phyloP scores from a whole-genome alignment of 2,888 invertebrate genomes.

The Hymenopus coronatus region DNA sequence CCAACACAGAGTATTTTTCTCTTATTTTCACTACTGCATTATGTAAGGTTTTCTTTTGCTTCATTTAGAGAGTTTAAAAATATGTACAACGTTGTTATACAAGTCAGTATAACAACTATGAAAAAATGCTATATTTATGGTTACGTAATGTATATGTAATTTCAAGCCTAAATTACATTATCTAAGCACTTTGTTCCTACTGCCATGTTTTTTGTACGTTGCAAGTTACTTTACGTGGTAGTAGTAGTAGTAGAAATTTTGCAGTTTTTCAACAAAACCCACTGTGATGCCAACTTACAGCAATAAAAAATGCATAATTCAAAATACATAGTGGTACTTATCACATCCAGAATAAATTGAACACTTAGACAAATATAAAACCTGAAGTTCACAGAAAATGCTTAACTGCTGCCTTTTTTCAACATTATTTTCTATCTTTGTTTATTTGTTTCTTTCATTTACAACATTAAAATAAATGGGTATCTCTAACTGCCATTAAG shows the following conservation, averaged over 20 bases:
- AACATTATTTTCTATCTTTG: neutral
- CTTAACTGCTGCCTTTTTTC: neutral
- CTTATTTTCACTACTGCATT: neutral
- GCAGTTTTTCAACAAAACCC: slow-evolving; percentile 8
- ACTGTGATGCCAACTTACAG: slow-evolving; percentile 11
- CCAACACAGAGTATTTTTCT: neutral
- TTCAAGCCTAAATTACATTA: neutral
- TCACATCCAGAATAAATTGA: slow-evolving; percentile 11
- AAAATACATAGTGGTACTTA: neutral
- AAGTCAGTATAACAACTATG: slow-evolving; percentile 6
- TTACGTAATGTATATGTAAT: neutral
- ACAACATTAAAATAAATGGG: neutral
- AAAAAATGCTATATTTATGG: slow-evolving; percentile 12
- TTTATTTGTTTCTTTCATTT: neutral
- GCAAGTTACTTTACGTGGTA: neutral
- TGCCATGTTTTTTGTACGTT: slow-evolving; percentile 14
- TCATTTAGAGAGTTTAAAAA: slow-evolving; percentile 9
- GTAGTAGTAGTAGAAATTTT: neutral
- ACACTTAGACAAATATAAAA: slow-evolving; percentile 8
- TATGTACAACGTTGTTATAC: slow-evolving; percentile 11
- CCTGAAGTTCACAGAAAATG: neutral
- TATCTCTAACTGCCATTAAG: neutral
- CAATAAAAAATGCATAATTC: slow-evolving; percentile 8
- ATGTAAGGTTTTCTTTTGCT: neutral
- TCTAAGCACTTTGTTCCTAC: neutral